phyloP scores from a whole-genome alignment of 2,888 invertebrate species.

The Gryllus longicercus region DNA sequence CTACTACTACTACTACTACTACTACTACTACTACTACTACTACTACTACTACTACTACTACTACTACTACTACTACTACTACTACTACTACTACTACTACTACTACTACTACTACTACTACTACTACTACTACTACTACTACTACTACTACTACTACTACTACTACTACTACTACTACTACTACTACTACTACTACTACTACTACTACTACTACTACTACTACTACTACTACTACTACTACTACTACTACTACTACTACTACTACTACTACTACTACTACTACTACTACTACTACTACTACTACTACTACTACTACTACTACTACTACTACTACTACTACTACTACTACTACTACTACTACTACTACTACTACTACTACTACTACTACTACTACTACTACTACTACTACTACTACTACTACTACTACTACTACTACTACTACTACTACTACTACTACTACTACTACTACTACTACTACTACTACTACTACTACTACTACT shows the following conservation, averaged over 20 bases:
- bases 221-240: conserved; percentile 24
- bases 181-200: conserved; percentile 24
- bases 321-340: conserved; percentile 24
- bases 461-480: conserved; percentile 31
- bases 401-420: conserved; percentile 26
- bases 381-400: conserved; percentile 24
- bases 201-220: conserved; percentile 24
- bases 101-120: conserved; percentile 24
- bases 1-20: conserved; percentile 2
- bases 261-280: conserved; percentile 24
- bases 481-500: conserved; percentile 30
- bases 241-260: conserved; percentile 24
- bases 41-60: conserved; percentile 22
- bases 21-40: conserved; percentile 2
- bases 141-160: conserved; percentile 24
- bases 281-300: conserved; percentile 24
- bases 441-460: conserved; percentile 31
- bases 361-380: conserved; percentile 24
- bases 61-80: conserved; percentile 24
- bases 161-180: conserved; percentile 24
- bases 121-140: conserved; percentile 24
- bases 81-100: conserved; percentile 24
- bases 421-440: conserved; percentile 34
- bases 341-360: conserved; percentile 24
- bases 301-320: background rate